Conservation (phyloP, 2,113 vertebrate species). For the Gorsachius goisagi region DNA sequence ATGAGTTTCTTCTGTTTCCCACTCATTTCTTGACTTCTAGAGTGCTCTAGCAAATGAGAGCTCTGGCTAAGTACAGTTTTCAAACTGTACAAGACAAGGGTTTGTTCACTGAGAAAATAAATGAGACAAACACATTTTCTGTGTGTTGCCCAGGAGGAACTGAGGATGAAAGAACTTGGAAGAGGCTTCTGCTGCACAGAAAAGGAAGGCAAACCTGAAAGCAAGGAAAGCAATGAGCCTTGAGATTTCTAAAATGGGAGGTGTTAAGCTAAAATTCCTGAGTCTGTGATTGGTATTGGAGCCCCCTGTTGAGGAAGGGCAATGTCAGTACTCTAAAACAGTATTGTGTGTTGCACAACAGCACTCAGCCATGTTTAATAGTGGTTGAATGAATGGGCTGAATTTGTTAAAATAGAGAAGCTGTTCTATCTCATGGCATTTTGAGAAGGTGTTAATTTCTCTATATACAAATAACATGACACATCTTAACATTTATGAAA, state of each 20-base stretch:
- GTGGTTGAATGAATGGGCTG: background rate
- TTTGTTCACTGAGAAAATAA: background rate
- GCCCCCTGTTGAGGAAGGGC: fast-evolving
- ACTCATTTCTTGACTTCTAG: background rate
- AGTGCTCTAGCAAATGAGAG: background rate
- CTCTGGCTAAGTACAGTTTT: background rate
- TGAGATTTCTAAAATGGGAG: background rate
- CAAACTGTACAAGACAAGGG: background rate
- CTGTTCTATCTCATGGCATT: background rate
- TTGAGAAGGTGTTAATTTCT: background rate
- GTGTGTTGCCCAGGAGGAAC: background rate
- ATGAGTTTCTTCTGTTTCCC: background rate
- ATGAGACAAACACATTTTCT: background rate
- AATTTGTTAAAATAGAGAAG: background rate
- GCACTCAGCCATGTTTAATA: background rate
- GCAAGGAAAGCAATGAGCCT: background rate
- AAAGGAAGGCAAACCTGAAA: background rate
- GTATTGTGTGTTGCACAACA: background rate
- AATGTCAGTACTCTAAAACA: background rate
- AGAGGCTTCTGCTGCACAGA: background rate
- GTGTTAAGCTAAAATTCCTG: background rate
- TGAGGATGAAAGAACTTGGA: too few relatives aligned
- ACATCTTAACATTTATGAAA: background rate
- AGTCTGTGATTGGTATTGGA: background rate
- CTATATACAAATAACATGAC: fast-evolving